phyloP scores from a whole-genome alignment of 2,888 invertebrate species.

The Pollenia labialis region DNA sequence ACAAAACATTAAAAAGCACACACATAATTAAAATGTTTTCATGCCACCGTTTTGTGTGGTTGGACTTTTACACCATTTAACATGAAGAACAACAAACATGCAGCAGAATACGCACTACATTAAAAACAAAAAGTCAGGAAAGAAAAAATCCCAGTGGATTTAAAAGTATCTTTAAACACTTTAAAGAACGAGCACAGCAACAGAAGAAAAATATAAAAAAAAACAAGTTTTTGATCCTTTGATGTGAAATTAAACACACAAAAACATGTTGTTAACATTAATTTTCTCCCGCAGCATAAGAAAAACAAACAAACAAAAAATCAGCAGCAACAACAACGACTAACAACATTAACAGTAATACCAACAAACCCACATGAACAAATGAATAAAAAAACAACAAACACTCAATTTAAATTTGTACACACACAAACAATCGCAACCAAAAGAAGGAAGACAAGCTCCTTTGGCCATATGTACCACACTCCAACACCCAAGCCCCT shows the following conservation, averaged over 20 bases:
- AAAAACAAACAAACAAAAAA: slow-evolving; percentile 63
- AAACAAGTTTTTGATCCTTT: slow-evolving; percentile 74
- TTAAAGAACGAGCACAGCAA: slow-evolving; percentile 25
- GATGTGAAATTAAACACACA: slow-evolving; percentile 75
- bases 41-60: slow-evolving; percentile 74
- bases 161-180: slow-evolving; percentile 53
- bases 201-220: slow-evolving; percentile 28
- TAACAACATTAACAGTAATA: not conserved
- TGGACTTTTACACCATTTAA: slow-evolving; percentile 40
- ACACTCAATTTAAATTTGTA: slow-evolving; percentile 59
- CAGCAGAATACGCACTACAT: slow-evolving; percentile 37
- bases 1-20: slow-evolving; percentile 29
- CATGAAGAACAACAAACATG: slow-evolving; percentile 47
- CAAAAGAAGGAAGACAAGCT: not conserved
- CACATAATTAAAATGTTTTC: slow-evolving; percentile 82
- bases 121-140: not conserved
- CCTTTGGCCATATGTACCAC: slow-evolving; percentile 24
- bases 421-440: slow-evolving; percentile 48
- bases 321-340: slow-evolving; percentile 22
- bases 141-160: slow-evolving; percentile 48
- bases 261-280: slow-evolving; percentile 83
- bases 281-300: slow-evolving; percentile 79
- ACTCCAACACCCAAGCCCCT: not conserved
- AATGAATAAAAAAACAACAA: slow-evolving; percentile 41
- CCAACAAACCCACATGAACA: not conserved